These are phyloP conservation scores for Centropus bengalensis DNA, from an alignment of 2,113 vertebrate species.

Conservation along the genomic window DNA sequence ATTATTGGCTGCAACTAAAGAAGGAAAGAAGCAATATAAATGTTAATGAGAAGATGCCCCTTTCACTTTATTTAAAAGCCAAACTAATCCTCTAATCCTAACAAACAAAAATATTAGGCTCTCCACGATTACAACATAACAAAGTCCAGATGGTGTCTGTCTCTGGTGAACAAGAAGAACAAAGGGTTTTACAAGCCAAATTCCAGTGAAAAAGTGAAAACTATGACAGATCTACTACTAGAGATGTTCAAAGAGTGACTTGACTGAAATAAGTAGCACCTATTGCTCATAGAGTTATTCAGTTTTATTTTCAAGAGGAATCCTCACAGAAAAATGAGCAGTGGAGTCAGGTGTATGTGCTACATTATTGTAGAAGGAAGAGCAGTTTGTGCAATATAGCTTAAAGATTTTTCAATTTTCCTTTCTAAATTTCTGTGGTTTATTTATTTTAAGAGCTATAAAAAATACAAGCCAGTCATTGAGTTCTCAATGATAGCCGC, in stretches of 20 bases:
- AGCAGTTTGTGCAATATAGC: background rate
- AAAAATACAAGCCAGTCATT: background rate
- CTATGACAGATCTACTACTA: background rate
- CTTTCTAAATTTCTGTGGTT: background rate
- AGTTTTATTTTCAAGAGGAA: background rate
- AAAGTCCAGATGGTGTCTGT: conserved; percentile 42
- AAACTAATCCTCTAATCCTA: conserved; percentile 69
- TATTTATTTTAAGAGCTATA: background rate
- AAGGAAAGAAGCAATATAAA: conserved; percentile 79
- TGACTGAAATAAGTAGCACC: background rate
- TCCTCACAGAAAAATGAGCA: background rate
- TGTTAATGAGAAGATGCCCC: conserved; percentile 77
- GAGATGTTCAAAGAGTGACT: background rate
- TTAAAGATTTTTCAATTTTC: background rate
- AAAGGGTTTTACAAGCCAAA: background rate
- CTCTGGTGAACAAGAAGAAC: conserved; percentile 21
- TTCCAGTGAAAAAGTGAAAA: background rate
- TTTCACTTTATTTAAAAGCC: conserved; percentile 67
- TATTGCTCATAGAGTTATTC: background rate
- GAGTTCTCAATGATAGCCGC: background rate
- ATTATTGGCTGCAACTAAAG: conserved; percentile 41
- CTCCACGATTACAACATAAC: conserved; percentile 29
- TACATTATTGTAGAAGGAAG: background rate
- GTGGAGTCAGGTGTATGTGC: background rate
- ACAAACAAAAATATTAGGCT: conserved; percentile 65